Evolutionary conservation across 2,888 invertebrate genomes (phyloP).

Genomic region (Ennomos erosarius): DNA sequence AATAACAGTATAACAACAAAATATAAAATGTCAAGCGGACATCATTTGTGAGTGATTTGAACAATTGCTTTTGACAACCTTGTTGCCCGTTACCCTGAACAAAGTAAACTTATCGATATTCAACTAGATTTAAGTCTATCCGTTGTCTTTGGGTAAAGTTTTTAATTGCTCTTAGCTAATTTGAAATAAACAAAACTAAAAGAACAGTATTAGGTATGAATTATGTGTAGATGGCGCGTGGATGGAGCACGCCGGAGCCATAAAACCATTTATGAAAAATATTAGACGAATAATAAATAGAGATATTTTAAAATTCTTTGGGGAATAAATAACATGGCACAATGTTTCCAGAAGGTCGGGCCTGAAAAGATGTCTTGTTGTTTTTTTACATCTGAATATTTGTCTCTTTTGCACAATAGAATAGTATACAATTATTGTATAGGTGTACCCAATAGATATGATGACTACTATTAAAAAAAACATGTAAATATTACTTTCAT

Average conservation of each 20-base stretch:
- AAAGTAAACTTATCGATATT: slow-evolving; percentile 2
- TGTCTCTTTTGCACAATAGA: no score
- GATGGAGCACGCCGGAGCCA: slow-evolving; percentile 70
- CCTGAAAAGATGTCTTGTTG: slow-evolving; percentile 48
- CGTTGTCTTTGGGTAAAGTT: not conserved
- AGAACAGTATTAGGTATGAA: no score
- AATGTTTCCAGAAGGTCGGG: slow-evolving; percentile 71
- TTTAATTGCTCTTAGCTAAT: slow-evolving; percentile 7
- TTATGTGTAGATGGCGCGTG: slow-evolving; percentile 56
- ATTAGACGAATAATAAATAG: slow-evolving; percentile 61
- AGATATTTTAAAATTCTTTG: slow-evolving; percentile 66
- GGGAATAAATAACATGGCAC: slow-evolving; percentile 59
- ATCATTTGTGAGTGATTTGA: slow-evolving; percentile 26
- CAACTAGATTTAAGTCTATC: not conserved
- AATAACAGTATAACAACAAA: slow-evolving; percentile 37
- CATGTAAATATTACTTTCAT: no score
- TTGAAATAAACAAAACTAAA: slow-evolving; percentile 3
- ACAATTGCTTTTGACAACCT: slow-evolving; percentile 27
- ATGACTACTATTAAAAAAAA: no score
- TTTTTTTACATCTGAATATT: slow-evolving; percentile 41
- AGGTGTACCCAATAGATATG: no score
- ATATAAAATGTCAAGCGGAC: slow-evolving; percentile 19
- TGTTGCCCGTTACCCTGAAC: slow-evolving; percentile 27
- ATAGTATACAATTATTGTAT: no score
- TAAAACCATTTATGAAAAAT: slow-evolving; percentile 69